phyloP scores from a whole-genome alignment of 2,797 vertebrate species.

The Neosalanx taihuensis region DNA sequence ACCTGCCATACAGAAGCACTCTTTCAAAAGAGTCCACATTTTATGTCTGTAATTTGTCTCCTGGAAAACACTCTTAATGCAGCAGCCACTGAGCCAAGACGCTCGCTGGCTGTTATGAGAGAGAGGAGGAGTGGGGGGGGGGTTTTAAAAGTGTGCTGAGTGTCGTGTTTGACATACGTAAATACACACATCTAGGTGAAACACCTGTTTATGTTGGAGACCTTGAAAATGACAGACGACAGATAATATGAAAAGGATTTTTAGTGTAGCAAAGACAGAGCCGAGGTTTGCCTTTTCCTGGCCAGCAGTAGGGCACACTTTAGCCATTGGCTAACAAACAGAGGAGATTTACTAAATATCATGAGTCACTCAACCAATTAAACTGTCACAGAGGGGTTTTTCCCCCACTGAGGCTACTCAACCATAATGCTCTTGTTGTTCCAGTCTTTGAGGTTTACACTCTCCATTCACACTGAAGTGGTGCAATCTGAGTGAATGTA shows the following conservation, averaged over 20 bases:
- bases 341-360: constrained; percentile 64
- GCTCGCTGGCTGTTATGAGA: constrained; percentile 51
- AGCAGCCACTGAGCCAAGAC: constrained; percentile 55
- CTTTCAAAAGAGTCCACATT: constrained; percentile 67
- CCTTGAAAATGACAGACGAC: constrained; percentile 65
- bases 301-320: constrained; percentile 59
- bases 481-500: constrained; percentile 63
- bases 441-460: constrained; percentile 59
- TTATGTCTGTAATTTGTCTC: constrained; percentile 70
- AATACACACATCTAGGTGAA: constrained; percentile 66
- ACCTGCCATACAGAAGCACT: constrained; percentile 67
- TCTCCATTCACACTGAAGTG: constrained; percentile 62
- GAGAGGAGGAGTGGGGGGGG: constrained; percentile 49
- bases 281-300: constrained; percentile 55
- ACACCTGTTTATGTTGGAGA: constrained; percentile 75
- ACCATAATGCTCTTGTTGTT: constrained; percentile 68
- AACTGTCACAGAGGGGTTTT: constrained; percentile 60
- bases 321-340: constrained; percentile 64
- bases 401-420: constrained; percentile 63
- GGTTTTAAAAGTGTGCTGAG: constrained; percentile 68
- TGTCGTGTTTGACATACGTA: constrained; percentile 71
- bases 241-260: constrained; percentile 67
- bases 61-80: constrained; percentile 59
- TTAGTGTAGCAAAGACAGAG: constrained; percentile 57
- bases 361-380: constrained; percentile 73